A percentile compares a stretch with the other conserved stretches of the same genome.
Conservation (phyloP, 2,113 vertebrate genomes). For the Cromileptes altivelis region DNA sequence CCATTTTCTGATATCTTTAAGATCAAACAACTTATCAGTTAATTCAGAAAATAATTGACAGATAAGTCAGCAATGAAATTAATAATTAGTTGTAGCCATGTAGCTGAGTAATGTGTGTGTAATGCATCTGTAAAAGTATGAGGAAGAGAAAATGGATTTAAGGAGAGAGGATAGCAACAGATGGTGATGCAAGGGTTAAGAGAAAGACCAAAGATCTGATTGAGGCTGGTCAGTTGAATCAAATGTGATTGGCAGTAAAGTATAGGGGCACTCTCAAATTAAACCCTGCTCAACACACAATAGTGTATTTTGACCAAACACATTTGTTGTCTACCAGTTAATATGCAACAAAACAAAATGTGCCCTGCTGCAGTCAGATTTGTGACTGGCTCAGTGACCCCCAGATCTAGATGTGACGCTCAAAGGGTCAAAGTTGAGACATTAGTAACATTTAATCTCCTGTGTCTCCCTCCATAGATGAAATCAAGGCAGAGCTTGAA, state of each 20-base stretch:
- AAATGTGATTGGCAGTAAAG: not conserved
- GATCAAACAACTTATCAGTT: no score
- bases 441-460: constrained; percentile 50
- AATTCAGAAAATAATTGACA: no score
- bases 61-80: no score
- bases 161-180: not conserved
- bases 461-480: constrained; percentile 86
- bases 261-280: not conserved
- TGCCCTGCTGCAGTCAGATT: not conserved
- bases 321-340: not conserved
- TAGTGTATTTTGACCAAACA: not conserved
- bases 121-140: not conserved
- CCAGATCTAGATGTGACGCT: not conserved
- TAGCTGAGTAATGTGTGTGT: no score
- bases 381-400: not conserved
- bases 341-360: not conserved
- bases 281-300: not conserved
- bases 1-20: no score
- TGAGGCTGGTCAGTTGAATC: not conserved
- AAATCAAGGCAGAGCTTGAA: constrained; percentile 93
- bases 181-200: not conserved
- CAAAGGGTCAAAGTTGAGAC: constrained; percentile 32
- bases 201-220: not conserved
- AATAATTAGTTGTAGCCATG: no score
- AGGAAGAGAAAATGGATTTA: not conserved